A percentile compares a stretch with the other conserved stretches of the same genome.
phyloP scores from a whole-genome alignment of 2,797 vertebrate genomes.

The Luscinia luscinia region DNA sequence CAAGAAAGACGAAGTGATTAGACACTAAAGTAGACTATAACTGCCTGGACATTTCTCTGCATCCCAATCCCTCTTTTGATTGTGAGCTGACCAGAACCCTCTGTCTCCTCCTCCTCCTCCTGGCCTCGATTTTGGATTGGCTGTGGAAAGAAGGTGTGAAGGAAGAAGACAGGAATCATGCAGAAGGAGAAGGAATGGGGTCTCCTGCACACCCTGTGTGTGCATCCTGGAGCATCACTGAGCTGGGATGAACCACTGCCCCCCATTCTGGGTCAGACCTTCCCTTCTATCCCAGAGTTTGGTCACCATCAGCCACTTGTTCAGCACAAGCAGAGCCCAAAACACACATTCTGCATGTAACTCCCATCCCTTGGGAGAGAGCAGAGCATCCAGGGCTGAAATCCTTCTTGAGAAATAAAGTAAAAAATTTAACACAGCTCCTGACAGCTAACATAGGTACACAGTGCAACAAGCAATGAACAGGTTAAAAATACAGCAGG shows the following conservation, averaged over 20 bases:
- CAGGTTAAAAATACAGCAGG: neutral
- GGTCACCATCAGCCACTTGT: neutral
- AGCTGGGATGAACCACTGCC: neutral
- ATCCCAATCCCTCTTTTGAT: neutral
- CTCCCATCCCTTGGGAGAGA: neutral
- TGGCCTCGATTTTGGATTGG: neutral
- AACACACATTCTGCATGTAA: neutral
- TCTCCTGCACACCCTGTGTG: rapidly evolving
- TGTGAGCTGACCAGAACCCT: neutral
- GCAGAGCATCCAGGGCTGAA: neutral
- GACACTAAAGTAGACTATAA: neutral
- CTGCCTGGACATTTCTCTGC: neutral
- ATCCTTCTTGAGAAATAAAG: neutral
- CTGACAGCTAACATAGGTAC: neutral
- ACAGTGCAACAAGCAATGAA: neutral
- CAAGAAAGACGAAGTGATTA: neutral
- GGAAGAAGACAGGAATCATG: neutral
- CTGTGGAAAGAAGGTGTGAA: neutral
- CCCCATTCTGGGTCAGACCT: neutral
- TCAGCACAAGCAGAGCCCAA: neutral
- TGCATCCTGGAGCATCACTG: neutral
- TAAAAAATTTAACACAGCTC: neutral
- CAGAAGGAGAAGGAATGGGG: neutral
- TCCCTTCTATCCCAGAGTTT: rapidly evolving
- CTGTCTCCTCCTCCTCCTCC: neutral